These are phyloP conservation scores for Drosophila tsacasi DNA, from an alignment of 1,140 invertebrate species.

Conservation along the genomic window DNA sequence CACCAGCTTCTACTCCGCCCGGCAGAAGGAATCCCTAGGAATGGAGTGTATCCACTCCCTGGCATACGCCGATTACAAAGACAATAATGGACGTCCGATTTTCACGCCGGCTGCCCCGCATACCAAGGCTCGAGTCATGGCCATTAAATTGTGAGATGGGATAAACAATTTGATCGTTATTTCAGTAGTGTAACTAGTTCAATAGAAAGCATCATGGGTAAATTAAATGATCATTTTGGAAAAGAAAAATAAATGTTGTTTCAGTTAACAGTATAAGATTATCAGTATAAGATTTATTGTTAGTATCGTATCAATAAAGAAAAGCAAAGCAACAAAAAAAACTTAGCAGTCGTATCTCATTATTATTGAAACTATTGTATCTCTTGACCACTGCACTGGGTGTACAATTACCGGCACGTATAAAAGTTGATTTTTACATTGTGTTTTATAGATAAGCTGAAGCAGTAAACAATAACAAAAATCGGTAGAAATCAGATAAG, in stretches of 20 bases:
- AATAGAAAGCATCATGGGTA: not conserved
- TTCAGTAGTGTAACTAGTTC: not conserved
- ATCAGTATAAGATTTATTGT: no score
- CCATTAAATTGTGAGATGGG: constrained; percentile 7
- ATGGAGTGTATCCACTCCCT: constrained; percentile 12
- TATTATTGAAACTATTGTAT: not conserved
- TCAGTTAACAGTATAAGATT: not conserved
- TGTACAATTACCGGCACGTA: not conserved
- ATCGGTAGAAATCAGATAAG: not conserved
- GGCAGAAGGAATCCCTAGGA: constrained; percentile 4
- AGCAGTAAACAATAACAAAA: not conserved
- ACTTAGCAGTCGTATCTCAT: not conserved
- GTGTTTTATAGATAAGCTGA: not conserved
- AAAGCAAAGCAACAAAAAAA: no score
- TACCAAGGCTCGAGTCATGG: constrained; percentile 10
- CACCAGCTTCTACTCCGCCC: constrained; percentile 11
- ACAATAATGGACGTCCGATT: not conserved
- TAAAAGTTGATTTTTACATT: not conserved
- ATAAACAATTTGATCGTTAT: not conserved
- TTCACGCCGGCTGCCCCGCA: constrained; percentile 6
- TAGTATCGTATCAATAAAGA: no score
- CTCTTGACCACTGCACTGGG: not conserved
- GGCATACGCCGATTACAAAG: constrained; percentile 1
- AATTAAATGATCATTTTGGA: not conserved
- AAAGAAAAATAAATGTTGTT: not conserved